Evolutionary conservation across 2,113 vertebrate species (phyloP).

Genomic region (Malaclemys terrapin): DNA sequence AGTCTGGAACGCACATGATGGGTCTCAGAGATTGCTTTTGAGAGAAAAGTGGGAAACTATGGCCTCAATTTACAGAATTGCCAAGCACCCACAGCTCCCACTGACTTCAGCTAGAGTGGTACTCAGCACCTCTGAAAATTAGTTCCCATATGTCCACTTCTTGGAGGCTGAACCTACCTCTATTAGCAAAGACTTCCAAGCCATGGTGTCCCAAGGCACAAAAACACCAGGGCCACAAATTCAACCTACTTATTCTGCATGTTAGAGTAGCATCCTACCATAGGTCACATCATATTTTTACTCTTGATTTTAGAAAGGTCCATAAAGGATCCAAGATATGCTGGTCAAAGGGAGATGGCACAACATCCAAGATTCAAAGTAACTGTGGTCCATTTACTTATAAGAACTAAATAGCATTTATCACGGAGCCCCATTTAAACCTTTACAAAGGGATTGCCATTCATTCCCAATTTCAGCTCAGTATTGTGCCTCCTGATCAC

Average conservation of each 20-base stretch:
- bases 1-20: not conserved
- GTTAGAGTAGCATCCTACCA: not conserved
- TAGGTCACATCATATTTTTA: not conserved
- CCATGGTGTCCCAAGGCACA: not conserved
- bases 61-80: not conserved
- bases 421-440: not conserved
- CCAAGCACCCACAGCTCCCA: not conserved
- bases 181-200: not conserved
- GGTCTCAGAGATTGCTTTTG: not conserved
- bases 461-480: not conserved
- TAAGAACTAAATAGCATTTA: not conserved
- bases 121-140: not conserved
- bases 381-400: not conserved
- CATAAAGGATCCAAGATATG: not conserved
- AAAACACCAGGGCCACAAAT: not conserved
- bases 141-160: not conserved
- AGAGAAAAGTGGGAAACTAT: not conserved
- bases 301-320: not conserved
- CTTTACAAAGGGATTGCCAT: not conserved
- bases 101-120: not conserved
- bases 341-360: not conserved
- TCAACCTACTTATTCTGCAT: not conserved
- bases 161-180: not conserved
- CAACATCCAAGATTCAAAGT: not conserved
- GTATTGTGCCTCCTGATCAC: no score